phyloP scores from a whole-genome alignment of 1,140 invertebrate species.

The Galleria mellonella region DNA sequence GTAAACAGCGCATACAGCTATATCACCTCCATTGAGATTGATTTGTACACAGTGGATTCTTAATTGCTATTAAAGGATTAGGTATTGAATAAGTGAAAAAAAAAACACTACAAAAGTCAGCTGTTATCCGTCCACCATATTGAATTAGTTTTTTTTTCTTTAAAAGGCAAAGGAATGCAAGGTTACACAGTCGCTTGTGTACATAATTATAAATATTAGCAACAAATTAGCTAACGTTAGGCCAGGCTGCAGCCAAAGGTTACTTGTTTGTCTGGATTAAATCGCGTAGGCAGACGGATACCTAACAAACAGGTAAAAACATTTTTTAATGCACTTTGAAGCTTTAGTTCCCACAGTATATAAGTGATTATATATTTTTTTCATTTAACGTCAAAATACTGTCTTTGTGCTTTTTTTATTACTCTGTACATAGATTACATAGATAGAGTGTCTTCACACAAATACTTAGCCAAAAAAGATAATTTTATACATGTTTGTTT shows the following conservation, averaged over 20 bases:
- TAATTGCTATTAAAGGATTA: too few relatives aligned
- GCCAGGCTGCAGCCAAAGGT: background rate
- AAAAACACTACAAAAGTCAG: slow-evolving; percentile 7
- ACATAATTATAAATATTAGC: slow-evolving; percentile 6
- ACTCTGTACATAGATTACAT: too few relatives aligned
- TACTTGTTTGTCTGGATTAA: background rate
- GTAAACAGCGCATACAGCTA: too few relatives aligned
- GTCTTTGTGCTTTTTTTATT: too few relatives aligned
- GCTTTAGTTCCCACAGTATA: background rate
- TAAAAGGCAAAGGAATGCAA: slow-evolving; percentile 18
- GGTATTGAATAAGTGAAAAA: too few relatives aligned
- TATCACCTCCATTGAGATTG: too few relatives aligned
- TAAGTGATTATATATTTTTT: background rate
- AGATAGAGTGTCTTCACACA: too few relatives aligned
- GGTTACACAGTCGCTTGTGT: slow-evolving; percentile 14
- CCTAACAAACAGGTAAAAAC: background rate
- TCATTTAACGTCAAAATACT: too few relatives aligned
- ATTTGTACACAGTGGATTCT: too few relatives aligned
- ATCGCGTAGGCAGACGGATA: background rate
- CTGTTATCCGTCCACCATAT: slow-evolving; percentile 10
- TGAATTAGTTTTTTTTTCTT: slow-evolving; percentile 10
- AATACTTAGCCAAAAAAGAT: too few relatives aligned
- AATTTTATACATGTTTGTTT: too few relatives aligned
- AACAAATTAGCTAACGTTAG: too few relatives aligned
- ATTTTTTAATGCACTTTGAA: background rate